Base-by-base conservation (phyloP, 2,797 vertebrate genomes). In the Rhodeus uyekii region DNA sequence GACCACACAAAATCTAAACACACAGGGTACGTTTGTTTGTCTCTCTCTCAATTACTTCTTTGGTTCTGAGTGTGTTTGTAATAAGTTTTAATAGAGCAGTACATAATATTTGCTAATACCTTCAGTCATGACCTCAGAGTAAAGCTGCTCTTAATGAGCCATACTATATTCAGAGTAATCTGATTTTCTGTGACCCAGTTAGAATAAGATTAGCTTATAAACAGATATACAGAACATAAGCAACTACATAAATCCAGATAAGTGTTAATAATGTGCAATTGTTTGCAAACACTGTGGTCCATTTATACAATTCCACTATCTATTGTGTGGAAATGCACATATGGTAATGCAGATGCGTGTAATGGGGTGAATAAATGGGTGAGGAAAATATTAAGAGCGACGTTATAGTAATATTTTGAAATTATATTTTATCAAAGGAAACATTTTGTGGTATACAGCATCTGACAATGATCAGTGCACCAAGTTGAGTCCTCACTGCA, bases 1-100 rank as follows among this genome's bases (percentile, higher is more conserved):
- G 75, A 39, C 68, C 74, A 81, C 67, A 68, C 76, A 71, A 60
- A 71, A 53, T 61, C 34, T 55, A 76, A 71, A 71, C 12, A 29
- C 36, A 81, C 44, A 29, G 34, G 50, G 18, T 46, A 32, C 24
- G 4, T 73, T 73, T 65, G 38, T 77, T 78, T 77, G 64, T 63
- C 53, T 69, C n/a, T 72, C n/a, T 74, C 10, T 13, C n/a, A 39
- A 36, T 68, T 32, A 50, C 61, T 44, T 79, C 32, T 82, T 82
- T 27, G 3, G 44, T 34, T 63, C 18, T 68, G 9, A 74, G 76
- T 67, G 75, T 67, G 61, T 64, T 77, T 82, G 44, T 38, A 46
- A 9, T 55, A n/a, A n/a, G 68, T 50, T 24, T 55, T 24, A 60
- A 60, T 68, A 42, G 34, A 71, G 46, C 8, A 4, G 18, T 39